Percentiles rank a stretch among this genome's conserved stretches.
Conservation (phyloP, 2,888 invertebrate species). For the Agrotis segetum region DNA sequence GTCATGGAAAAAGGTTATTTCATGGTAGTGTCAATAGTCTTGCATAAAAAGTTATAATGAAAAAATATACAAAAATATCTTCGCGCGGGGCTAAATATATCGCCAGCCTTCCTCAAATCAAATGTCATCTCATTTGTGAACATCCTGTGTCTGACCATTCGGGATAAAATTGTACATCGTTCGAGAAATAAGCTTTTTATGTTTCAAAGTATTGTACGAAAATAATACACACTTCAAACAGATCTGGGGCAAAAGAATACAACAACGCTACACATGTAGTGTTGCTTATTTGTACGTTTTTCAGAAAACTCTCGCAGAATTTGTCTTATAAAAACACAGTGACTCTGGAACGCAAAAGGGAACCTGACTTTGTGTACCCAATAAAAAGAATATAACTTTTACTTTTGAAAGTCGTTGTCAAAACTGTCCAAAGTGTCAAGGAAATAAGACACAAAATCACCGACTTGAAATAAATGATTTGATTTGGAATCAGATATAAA, state of each 20-base stretch:
- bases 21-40: not conserved
- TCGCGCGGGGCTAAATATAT: not conserved
- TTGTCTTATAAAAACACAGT: too few species aligned
- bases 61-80: constrained; percentile 17
- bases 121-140: constrained; percentile 19
- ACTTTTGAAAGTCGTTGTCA: too few species aligned
- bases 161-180: constrained; percentile 6
- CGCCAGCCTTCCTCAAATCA: constrained; percentile 2
- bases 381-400: too few species aligned
- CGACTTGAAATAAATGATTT: too few species aligned
- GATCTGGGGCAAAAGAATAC: constrained; percentile 15
- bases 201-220: constrained; percentile 22
- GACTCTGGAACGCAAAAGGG: too few species aligned
- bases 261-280: not conserved
- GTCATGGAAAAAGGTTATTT: too few species aligned
- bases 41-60: not conserved
- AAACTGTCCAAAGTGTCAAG: too few species aligned
- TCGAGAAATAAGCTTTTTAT: constrained; percentile 39
- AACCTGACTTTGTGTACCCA: too few species aligned
- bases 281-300: constrained; percentile 6
- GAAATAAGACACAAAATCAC: too few species aligned
- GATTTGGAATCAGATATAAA: too few species aligned
- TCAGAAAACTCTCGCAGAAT: too few species aligned
- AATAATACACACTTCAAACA: not conserved
- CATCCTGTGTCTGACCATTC: not conserved